phyloP scores from a whole-genome alignment of 1,140 invertebrate species.

The Parasteatoda tepidariorum region DNA sequence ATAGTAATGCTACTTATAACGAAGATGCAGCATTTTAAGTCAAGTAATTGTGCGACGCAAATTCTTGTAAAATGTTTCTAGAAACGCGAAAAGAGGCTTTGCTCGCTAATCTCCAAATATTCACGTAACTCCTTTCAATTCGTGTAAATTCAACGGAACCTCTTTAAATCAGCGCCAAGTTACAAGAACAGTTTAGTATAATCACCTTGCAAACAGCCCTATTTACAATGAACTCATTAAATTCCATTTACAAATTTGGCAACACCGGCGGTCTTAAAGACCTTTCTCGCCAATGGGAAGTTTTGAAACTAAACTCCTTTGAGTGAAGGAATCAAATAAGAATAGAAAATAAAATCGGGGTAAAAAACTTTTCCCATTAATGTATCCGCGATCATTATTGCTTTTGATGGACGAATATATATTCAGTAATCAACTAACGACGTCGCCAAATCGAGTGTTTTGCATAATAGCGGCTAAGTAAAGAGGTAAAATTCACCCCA shows the following conservation, averaged over 20 bases:
- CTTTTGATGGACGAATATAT: slow-evolving; percentile 7
- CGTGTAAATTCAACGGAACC: neutral
- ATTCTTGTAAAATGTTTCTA: neutral
- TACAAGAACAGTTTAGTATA: slow-evolving; percentile 19
- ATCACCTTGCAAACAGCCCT: slow-evolving; percentile 42
- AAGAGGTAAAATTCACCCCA: neutral
- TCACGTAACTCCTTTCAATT: neutral
- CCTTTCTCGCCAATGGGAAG: neutral
- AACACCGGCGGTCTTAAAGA: neutral
- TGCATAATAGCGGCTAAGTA: slow-evolving; percentile 8
- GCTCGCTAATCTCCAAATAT: neutral
- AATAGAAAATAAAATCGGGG: neutral
- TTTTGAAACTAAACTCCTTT: neutral
- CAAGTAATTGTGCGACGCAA: too few relatives aligned
- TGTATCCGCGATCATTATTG: slow-evolving; percentile 14
- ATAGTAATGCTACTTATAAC: too few relatives aligned
- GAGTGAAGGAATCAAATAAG: neutral
- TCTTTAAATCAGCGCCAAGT: neutral
- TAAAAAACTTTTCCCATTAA: neutral
- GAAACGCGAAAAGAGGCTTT: neutral
- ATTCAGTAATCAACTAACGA: slow-evolving; percentile 22
- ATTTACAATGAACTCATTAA: slow-evolving; percentile 35
- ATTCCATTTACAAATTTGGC: slow-evolving; percentile 21
- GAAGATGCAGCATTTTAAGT: too few relatives aligned
- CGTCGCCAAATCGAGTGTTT: neutral